phyloP scores from a whole-genome alignment of 2,888 invertebrate genomes.

The Nasonia oneida region DNA sequence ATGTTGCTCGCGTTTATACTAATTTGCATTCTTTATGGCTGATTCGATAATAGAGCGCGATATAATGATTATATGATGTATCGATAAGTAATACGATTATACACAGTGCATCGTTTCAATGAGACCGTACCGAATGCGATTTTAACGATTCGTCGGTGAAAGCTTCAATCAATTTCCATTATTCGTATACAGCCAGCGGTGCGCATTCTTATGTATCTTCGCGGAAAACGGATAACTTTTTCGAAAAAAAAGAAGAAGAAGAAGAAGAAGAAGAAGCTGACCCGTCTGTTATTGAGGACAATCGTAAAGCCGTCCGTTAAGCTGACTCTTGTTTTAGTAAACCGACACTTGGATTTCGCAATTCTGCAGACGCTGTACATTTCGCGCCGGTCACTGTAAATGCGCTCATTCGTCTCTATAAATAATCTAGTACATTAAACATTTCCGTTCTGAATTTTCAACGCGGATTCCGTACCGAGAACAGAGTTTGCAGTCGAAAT shows the following conservation, averaged over 20 bases:
- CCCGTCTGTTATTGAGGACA: background rate
- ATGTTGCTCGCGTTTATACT: too few species aligned
- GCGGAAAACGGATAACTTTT: conserved; percentile 12
- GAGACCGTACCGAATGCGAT: background rate
- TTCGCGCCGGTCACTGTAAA: background rate
- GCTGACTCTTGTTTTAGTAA: conserved; percentile 13
- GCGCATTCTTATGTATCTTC: background rate
- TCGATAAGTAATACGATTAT: too few species aligned
- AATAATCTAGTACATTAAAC: background rate
- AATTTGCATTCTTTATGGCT: too few species aligned
- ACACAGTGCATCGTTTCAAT: too few species aligned
- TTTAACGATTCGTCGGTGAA: conserved; percentile 23
- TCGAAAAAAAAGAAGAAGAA: background rate
- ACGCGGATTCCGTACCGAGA: too few species aligned
- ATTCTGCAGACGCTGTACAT: background rate
- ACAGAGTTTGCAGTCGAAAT: too few species aligned
- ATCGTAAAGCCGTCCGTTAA: conserved; percentile 19
- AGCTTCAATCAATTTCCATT: conserved; percentile 12
- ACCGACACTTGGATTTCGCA: conserved; percentile 2
- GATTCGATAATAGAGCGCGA: too few species aligned
- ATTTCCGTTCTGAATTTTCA: too few species aligned
- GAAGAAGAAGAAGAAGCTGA: background rate
- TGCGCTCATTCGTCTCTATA: background rate
- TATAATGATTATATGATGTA: too few species aligned
- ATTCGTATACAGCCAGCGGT: too few species aligned